phyloP scores from a whole-genome alignment of 1,140 invertebrate species.

The Ostrea edulis region DNA sequence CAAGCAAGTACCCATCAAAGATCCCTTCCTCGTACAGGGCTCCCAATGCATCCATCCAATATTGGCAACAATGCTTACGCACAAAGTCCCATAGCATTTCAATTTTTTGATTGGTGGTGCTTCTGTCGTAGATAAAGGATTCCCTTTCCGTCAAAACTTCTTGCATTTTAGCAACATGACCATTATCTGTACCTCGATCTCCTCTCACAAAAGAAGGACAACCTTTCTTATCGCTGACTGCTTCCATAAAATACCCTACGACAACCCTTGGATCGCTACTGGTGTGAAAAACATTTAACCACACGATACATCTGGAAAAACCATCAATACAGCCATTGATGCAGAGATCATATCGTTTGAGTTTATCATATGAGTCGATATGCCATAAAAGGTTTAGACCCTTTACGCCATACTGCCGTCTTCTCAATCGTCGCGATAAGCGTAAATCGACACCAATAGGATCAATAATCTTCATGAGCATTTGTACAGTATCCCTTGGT shows the following conservation, averaged over 20 bases:
- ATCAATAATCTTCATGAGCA: background rate
- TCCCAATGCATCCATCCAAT: no score
- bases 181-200: background rate
- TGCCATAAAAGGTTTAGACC: background rate
- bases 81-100: no score
- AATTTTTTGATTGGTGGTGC: no score
- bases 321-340: no score
- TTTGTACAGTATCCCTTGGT: background rate
- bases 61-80: no score
- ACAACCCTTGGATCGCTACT: background rate
- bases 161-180: background rate
- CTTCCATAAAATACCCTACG: background rate
- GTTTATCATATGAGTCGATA: background rate
- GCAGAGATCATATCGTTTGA: background rate
- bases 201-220: background rate
- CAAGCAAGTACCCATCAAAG: no score
- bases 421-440: background rate
- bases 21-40: no score
- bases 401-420: background rate
- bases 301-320: background rate
- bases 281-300: background rate
- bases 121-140: no score
- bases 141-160: background rate
- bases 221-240: background rate
- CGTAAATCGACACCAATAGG: background rate